Evolutionary conservation across 2,888 invertebrate genomes (phyloP), one percentile per base, ranked within the genome.

Genomic region (Dyspetes luteomarginatus): DNA sequence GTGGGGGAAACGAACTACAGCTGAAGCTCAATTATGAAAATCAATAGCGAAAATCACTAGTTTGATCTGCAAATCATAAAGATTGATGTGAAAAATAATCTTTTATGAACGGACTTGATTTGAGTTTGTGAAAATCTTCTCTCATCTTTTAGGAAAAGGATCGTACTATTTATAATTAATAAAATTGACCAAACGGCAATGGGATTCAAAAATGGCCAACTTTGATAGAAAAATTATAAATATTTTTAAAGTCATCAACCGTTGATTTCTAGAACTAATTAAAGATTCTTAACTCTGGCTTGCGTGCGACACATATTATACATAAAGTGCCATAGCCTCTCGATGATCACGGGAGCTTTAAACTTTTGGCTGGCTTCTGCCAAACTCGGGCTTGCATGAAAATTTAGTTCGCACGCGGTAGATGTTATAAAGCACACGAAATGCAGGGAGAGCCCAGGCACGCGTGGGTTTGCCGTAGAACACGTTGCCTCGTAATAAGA

Each of bases 401-500:
- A 79, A 30, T 80, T 80, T 72, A 15, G 48, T 62, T 45, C n/a
- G 48, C 80, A 77, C 67, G 81, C 60, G n/a, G 19, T 22, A 67
- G 58, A 55, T 19, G 75, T 68, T 56, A 64, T 68, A 62, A 69
- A 69, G 55, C 48, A 50, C 68, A 73, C 52, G 68, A 12, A 43
- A 56, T 58, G 50, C 68, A 24, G 45, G 36, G 67, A n/a, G n/a
- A 26, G 4, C 28, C 67, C 65, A 50, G 71, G 60, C 45, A 15
- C 5, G n/a, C n/a, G n/a, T n/a, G n/a, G n/a, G 12, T 52, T 12
- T 30, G 60, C 19, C 4, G 41, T 26, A 28, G 50, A 72, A 76
- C 81, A 73, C 77, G 76, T 64, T 68, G 62, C 62, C 62, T 65
- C 73, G 69, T 81, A 81, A 81, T 77, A 79, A 79, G 64, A 62